A percentile compares a stretch with the other conserved stretches of the same genome.
Evolutionary conservation across 2,888 invertebrate genomes (phyloP).

Genomic region (Sarcophaga variegata): DNA sequence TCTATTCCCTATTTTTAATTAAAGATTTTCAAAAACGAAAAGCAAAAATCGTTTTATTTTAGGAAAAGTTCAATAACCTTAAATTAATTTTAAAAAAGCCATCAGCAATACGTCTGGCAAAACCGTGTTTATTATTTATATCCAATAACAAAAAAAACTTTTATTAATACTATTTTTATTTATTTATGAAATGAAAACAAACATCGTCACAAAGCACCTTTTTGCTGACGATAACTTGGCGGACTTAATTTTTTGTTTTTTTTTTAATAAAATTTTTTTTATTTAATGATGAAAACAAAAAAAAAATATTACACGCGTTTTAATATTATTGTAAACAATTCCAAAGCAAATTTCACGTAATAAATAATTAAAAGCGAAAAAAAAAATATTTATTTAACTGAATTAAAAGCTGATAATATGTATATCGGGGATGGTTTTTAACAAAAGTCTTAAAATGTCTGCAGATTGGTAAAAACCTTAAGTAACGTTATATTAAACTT

Average conservation of each 20-base stretch:
- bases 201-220: slow-evolving; percentile 6
- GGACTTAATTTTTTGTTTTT: slow-evolving; percentile 17
- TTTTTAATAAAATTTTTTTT: background rate
- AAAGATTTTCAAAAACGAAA: background rate
- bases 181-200: background rate
- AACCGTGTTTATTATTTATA: background rate
- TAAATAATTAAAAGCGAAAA: background rate
- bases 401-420: too few species aligned
- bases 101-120: background rate
- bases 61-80: slow-evolving; percentile 13
- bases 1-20: slow-evolving; percentile 14
- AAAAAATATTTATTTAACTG: background rate
- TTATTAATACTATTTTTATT: background rate
- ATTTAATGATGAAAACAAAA: background rate
- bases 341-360: background rate
- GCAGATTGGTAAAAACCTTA: too few species aligned
- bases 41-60: background rate
- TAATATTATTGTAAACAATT: background rate
- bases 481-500: too few species aligned
- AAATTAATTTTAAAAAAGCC: slow-evolving; percentile 4
- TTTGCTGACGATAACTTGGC: background rate
- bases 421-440: too few species aligned
- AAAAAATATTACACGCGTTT: background rate
- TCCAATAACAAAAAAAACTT: background rate
- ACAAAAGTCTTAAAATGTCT: too few species aligned